A percentile compares a stretch with the other conserved stretches of the same genome.
Conservation (phyloP, 1,140 invertebrate species). For the Spodoptera litura region DNA sequence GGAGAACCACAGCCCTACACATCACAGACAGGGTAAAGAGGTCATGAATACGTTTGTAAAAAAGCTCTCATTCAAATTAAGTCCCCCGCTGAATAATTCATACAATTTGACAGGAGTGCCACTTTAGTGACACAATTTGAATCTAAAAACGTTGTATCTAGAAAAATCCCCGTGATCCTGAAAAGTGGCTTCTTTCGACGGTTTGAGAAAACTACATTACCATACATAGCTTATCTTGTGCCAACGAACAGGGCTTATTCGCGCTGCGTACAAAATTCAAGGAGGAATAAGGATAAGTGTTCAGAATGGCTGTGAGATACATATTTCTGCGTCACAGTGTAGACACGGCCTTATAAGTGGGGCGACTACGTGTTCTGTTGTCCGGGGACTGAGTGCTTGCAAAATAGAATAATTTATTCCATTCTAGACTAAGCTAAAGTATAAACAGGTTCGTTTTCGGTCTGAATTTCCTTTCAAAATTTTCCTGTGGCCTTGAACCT, state of each 20-base stretch:
- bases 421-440: too few species aligned
- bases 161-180: slow-evolving; percentile 43
- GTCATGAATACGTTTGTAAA: slow-evolving; percentile 45
- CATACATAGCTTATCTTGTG: slow-evolving; percentile 37
- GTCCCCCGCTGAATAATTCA: slow-evolving; percentile 41
- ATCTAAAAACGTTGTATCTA: slow-evolving; percentile 45
- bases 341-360: slow-evolving; percentile 29
- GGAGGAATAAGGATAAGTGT: slow-evolving; percentile 44
- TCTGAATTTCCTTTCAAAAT: too few species aligned
- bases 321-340: slow-evolving; percentile 43
- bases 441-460: too few species aligned
- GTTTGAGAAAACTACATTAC: slow-evolving; percentile 35
- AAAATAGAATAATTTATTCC: background rate
- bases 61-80: slow-evolving; percentile 48
- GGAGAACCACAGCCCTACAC: background rate
- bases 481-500: too few species aligned
- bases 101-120: slow-evolving; percentile 48
- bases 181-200: slow-evolving; percentile 31
- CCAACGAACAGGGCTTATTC: slow-evolving; percentile 30
- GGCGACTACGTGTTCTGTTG: slow-evolving; percentile 15
- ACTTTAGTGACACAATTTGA: slow-evolving; percentile 40
- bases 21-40: slow-evolving; percentile 14
- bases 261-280: slow-evolving; percentile 45
- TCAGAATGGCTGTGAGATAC: slow-evolving; percentile 39
- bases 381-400: background rate